These are phyloP conservation scores for Semibalanus balanoides DNA, from an alignment of 1,140 invertebrate species.

Conservation along the genomic window DNA sequence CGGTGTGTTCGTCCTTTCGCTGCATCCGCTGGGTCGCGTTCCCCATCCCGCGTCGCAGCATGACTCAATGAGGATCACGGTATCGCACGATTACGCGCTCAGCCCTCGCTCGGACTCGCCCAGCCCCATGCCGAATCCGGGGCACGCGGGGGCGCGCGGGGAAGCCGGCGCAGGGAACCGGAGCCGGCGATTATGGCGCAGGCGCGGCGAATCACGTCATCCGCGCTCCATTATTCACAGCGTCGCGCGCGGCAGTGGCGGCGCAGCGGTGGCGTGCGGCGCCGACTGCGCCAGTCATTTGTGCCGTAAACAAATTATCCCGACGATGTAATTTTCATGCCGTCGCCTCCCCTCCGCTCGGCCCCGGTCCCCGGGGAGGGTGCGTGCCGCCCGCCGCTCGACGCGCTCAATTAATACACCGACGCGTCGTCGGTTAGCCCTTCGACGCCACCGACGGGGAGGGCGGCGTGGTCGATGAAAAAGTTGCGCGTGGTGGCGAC, in stretches of 20 bases:
- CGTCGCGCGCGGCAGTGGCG: no score
- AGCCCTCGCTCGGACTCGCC: no score
- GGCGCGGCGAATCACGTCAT: background rate
- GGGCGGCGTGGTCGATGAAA: background rate
- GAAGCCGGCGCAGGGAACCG: background rate
- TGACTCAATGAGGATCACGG: no score
- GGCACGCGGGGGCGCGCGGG: background rate
- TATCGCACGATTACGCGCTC: no score
- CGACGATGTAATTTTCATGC: background rate
- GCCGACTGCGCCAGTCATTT: background rate
- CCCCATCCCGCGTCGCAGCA: no score
- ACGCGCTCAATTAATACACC: background rate
- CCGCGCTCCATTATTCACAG: background rate
- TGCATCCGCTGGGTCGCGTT: no score
- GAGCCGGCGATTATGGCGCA: background rate
- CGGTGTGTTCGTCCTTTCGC: no score
- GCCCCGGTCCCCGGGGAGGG: no score
- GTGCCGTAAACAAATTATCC: background rate
- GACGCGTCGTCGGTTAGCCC: background rate
- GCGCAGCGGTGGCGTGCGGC: no score
- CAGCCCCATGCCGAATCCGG: background rate
- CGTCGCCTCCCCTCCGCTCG: no score
- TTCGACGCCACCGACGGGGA: background rate
- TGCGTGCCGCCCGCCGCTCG: background rate
- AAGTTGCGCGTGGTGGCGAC: background rate